Evolutionary conservation across 2,888 invertebrate species (phyloP), one percentile per base, ranked within the genome.

Genomic region (Platycheirus rosarum): DNA sequence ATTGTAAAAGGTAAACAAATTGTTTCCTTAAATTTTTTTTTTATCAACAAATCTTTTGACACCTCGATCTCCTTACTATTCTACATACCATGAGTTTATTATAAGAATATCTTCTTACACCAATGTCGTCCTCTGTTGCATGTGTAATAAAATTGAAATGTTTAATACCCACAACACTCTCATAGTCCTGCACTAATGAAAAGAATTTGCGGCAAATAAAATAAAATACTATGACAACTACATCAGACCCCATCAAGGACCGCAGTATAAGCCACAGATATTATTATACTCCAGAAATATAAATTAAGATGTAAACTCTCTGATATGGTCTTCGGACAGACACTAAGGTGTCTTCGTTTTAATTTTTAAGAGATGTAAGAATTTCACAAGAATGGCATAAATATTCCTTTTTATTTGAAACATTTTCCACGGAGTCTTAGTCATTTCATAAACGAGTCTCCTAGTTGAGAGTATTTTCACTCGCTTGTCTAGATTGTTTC

Each of bases 251-350:
- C 1, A 40, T 42, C 51, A 14, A 23, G 65, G 42, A 35, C n/a
- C 48, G 14, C 5, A 20, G 0, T 11, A 8, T 6, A 23, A 23
- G 1, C 8, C n/a, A 9, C 8, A 32, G 11, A 16, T 35, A 44
- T 44, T 44, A 68, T 75, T 60, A 60, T 51, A 44, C 68, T 35
- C 11, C 23, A 29, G 32, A 48, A 69, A 53, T 37, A 63, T 63
- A 49, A 76, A 76, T 76, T 69, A 70, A 76, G 48, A 55, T 55
- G 63, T 76, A 69, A 42, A 40, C 14, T 4, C 5, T 26, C 40
- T 63, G 53, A 75, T 40, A 60, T 44, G 29, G 42, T 44, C 40
- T 13, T 14, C 23, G 20, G 1, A 40, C 16, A 44, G 29, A 42
- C 57, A 51, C 60, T 62, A 18, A 46, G 53, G 46, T 46, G 68